Conservation (phyloP, 2,797 vertebrate genomes). For the Pseudochirops corinnae region DNA sequence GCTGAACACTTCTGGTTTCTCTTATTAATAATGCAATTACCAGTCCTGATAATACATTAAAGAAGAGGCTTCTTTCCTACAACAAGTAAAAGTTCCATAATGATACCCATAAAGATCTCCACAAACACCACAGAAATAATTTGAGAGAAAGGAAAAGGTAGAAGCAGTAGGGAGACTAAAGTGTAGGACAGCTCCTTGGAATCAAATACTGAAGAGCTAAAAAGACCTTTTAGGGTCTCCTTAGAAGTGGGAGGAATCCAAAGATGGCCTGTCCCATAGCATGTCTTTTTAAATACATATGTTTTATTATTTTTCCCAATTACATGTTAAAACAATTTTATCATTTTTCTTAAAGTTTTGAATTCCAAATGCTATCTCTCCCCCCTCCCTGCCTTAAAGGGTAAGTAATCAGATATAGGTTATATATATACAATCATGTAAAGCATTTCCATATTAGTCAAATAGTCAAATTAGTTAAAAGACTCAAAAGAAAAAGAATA, state of each 20-base stretch:
- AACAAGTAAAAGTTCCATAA: background rate
- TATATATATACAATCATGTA: too few species aligned
- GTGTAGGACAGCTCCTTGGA: background rate
- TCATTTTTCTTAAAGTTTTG: too few species aligned
- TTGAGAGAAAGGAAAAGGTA: background rate
- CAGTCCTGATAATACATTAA: background rate
- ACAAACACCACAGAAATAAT: background rate
- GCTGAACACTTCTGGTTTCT: background rate
- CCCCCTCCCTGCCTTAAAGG: too few species aligned
- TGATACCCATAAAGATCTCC: background rate
- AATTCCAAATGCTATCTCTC: too few species aligned
- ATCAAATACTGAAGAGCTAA: background rate
- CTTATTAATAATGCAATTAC: background rate
- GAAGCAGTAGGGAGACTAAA: background rate
- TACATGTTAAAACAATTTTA: too few species aligned
- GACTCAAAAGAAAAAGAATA: too few species aligned
- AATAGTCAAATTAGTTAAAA: too few species aligned
- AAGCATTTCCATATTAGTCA: too few species aligned
- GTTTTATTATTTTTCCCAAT: background rate
- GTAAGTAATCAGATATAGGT: too few species aligned
- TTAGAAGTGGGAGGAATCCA: background rate
- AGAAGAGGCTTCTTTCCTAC: background rate
- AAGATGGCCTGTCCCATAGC: background rate
- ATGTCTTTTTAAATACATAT: background rate
- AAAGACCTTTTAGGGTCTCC: background rate